Base-by-base conservation (phyloP, 2,888 invertebrate species). In the Drosophila vallismaia region DNA sequence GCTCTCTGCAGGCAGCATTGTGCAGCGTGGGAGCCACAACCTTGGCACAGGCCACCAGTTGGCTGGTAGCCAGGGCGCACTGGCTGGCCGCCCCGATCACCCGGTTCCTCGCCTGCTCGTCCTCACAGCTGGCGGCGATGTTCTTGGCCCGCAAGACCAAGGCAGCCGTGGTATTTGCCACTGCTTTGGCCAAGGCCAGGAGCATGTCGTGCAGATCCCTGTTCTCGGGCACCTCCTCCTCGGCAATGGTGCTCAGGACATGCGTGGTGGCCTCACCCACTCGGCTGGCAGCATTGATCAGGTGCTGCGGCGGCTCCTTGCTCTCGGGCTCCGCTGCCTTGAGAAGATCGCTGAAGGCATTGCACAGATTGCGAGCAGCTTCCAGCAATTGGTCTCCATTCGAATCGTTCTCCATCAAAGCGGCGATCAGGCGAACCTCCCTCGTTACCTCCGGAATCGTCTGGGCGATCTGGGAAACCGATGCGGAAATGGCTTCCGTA, bases 111-210 rank as follows among this genome's bases (percentile, higher is more conserved):
- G 90, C 90, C 29, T 92, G 91, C 40, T 92, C 92, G 80, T 96
- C 96, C 50, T 94, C 94, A 88, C 96, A 96, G 76, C 96, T 96
- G 0, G 97, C 96, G 0, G 99, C 98, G 73, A 99, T 98, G 86
- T 97, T 97, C 93, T 99, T 99, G 0, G 99, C 99, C 90, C 97
- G 97, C 57, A 99, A 93, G 1, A 99, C 99, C 54, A 99, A 92
- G 1, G 97, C 97, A 0, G 99, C 99, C 0, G 99, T 99, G 2
- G 98, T 97, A 91, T 99, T 99, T 44, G 99, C 99, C 31, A 99
- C 99, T 0, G 97, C 97, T 92, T 99, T 99, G 5, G 99, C 99
- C 77, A 99, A 93, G 0, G 97, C 96, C 26, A 99, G 93, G 0
- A 99, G 94, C 92, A 97, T 96, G 82, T 99, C 99, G 92, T 95